These are phyloP conservation scores for Trichoplusia ni DNA, from an alignment of 1,140 invertebrate genomes.

Conservation along the genomic window DNA sequence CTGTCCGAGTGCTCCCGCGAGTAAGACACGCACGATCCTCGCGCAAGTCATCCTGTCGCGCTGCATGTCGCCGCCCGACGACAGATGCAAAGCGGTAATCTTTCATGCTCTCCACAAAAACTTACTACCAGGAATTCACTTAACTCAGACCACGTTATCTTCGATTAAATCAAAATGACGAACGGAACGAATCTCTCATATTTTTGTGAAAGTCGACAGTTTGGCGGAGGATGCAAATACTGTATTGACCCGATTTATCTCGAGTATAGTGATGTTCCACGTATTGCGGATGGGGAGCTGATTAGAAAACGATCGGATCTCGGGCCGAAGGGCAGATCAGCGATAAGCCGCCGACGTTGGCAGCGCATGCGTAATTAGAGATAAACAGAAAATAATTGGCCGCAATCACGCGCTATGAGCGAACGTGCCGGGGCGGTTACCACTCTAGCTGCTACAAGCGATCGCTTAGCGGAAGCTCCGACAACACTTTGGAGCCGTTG, in stretches of 20 bases:
- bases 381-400: conserved; percentile 81
- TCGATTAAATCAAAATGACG: conserved; percentile 44
- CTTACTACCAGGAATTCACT: conserved; percentile 38
- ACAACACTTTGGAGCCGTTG: conserved; percentile 14
- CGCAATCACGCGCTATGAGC: conserved; percentile 70
- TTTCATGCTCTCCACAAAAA: conserved; percentile 40
- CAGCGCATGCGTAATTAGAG: conserved; percentile 80
- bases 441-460: conserved; percentile 32
- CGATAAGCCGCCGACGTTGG: conserved; percentile 73
- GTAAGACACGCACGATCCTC: conserved; percentile 59
- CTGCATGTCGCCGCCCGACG: conserved; percentile 18
- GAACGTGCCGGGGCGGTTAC: conserved; percentile 60
- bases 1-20: conserved; percentile 61
- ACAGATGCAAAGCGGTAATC: conserved; percentile 40
- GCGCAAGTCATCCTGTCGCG: conserved; percentile 48
- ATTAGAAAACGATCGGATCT: conserved; percentile 77
- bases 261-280: conserved; percentile 57
- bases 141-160: conserved; percentile 37
- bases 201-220: conserved; percentile 38
- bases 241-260: conserved; percentile 41
- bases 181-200: conserved; percentile 39
- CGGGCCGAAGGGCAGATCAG: conserved; percentile 76
- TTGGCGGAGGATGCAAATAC: conserved; percentile 27
- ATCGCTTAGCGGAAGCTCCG: conserved; percentile 48
- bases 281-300: conserved; percentile 70